Evolutionary conservation across 2,797 vertebrate species (phyloP), one percentile per base, ranked within the genome.

Genomic region (Urosaurus nigricauda): DNA sequence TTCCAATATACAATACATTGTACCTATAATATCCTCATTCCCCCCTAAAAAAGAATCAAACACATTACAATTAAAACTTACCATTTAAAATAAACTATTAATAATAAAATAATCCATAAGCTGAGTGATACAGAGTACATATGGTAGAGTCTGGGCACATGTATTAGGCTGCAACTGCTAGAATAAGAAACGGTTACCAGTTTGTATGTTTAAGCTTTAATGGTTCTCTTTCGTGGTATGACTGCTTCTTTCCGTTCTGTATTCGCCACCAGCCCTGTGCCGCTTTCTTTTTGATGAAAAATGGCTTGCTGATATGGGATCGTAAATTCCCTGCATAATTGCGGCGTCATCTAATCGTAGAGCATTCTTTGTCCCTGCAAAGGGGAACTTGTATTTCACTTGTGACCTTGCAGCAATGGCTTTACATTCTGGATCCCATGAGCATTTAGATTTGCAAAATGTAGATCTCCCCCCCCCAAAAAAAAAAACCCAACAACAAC

Each of bases 311-410:
- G 37, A 81, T 0, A 1, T 32, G 8, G 81, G 40, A 81, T 86
- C n/a, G 86, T 83, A 78, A 93, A 74, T 83, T 80, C 75, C 24
- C 4, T 65, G 12, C 26, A 53, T 86, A 77, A 91, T 91, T 93
- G 84, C 87, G 88, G 84, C 91, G 65, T 84, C 65, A 24, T 71
- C 19, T 80, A 78, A 85, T 89, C 56, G 79, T 79, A 29, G 65
- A 75, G 3, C 14, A 73, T 79, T 56, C 65, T 86, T 90, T 86
- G 21, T 74, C 81, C 88, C 37, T 53, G 79, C n/a, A 37, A 87
- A 88, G 70, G 60, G 37, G 90, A 86, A 83, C 16, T 2, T 0
- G 0, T 83, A 13, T 87, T 87, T 58, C 60, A 68, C 7, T 65
- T 79, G n/a, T 0, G n/a, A 89, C 47, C 70, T 79, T 87, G 53